These are phyloP conservation scores for Tupiocoris notatus DNA, from an alignment of 2,888 invertebrate genomes.

Conservation along the genomic window DNA sequence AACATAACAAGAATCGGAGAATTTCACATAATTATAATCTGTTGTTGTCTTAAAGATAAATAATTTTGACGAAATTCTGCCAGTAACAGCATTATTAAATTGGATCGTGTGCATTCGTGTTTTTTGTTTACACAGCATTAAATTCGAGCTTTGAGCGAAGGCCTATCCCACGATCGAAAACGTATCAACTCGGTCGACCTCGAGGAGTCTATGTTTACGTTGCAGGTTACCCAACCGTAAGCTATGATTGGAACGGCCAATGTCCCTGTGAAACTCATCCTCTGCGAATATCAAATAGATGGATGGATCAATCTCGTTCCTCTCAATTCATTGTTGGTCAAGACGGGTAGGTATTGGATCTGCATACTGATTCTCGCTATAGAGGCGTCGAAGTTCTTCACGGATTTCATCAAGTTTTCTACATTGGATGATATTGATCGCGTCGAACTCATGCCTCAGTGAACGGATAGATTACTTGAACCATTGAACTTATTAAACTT, in stretches of 20 bases:
- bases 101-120: no score
- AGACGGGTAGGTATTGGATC: neutral
- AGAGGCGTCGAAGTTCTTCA: neutral
- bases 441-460: no score
- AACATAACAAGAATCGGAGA: no score
- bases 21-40: no score
- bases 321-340: neutral
- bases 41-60: no score
- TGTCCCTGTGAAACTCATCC: neutral
- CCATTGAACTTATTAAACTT: no score
- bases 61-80: no score
- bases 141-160: no score
- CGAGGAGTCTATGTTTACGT: neutral
- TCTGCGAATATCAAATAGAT: neutral
- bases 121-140: no score
- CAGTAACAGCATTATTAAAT: no score
- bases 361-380: neutral
- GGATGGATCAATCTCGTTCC: neutral
- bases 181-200: neutral
- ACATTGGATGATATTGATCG: no score
- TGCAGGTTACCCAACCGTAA: neutral
- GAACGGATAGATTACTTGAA: no score
- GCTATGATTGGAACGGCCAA: neutral
- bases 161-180: neutral
- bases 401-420: neutral